Base-by-base conservation (phyloP, 2,888 invertebrate species). In the Philereme transversata region DNA sequence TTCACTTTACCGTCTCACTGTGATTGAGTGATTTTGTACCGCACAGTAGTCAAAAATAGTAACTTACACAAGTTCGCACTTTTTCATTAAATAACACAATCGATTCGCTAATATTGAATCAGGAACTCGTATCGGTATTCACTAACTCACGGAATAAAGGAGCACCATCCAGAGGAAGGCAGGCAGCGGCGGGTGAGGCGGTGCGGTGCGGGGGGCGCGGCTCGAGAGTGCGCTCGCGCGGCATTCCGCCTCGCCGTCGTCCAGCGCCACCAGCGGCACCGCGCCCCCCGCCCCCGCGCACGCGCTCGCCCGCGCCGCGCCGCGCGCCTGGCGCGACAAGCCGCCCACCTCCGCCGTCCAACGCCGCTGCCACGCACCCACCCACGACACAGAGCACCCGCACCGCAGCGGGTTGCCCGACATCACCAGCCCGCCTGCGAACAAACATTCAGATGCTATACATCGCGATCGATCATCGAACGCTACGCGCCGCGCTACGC, bases 321-420 rank as follows among this genome's bases (percentile, higher is more conserved):
- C 73, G 9, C 78, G 76, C 56, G 80, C 83, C 7, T 49, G 89
- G 76, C 61, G 82, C 60, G 73, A 67, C 60, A 97, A 79, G 41
- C 96, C 97, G 87, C 67, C 97, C 87, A 74, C 97, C 88, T 97
- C 97, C 95, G 78, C 96, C 94, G 58, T 96, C 97, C 97, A 97
- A 59, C 97, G 93, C 46, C 97, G 93, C 73, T 97, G 88, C 97
- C 97, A 97, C 70, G 96, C 95, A 43, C 97, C 97, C 71, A 96
- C 92, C 97, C 97, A 97, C 49, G 96, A 95, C 66, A 97, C 93
- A 47, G 96, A 95, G 81, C 97, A 97, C 63, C 97, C 97, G 82
- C 97, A 97, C 54, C 95, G 94, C 79, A 97, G 93, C 0, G 96
- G 96, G 84, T 97, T 97, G 64, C 95, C 95, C 2, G 95, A 93